Conservation (phyloP, 2,888 invertebrate species). For the Steinernema carpocapsae region DNA sequence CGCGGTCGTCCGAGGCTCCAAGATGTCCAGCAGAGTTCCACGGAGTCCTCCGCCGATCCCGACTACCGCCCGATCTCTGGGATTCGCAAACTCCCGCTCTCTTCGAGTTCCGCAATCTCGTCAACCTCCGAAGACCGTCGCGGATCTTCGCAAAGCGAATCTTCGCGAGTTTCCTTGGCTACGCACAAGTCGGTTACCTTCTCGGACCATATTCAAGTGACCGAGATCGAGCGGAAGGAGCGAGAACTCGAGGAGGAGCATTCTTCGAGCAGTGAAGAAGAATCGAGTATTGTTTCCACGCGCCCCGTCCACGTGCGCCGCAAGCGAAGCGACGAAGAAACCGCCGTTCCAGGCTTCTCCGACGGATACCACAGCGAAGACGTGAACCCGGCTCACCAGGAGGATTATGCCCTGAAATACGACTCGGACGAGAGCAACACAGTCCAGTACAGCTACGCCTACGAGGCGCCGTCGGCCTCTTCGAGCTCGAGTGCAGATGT, state of each 20-base stretch:
- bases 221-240: conserved; percentile 53
- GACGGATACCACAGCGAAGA: conserved; percentile 30
- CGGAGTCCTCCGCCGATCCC: conserved; percentile 3
- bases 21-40: conserved; percentile 31
- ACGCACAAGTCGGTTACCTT: conserved; percentile 57
- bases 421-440: conserved; percentile 32
- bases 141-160: conserved; percentile 55
- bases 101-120: conserved; percentile 3
- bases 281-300: conserved; percentile 7
- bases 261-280: conserved; percentile 22
- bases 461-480: conserved; percentile 10
- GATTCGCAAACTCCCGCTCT: not conserved
- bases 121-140: conserved; percentile 39
- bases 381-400: not conserved
- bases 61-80: not conserved
- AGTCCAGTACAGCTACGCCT: conserved; percentile 15
- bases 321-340: not conserved
- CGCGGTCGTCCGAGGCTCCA: not conserved
- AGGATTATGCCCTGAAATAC: conserved; percentile 25
- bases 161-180: conserved; percentile 46
- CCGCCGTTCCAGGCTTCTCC: not conserved
- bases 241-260: conserved; percentile 13
- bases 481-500: conserved; percentile 22
- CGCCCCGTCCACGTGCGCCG: conserved; percentile 3
- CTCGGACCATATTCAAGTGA: conserved; percentile 52